A percentile compares a stretch with the other conserved stretches of the same genome.
These are phyloP conservation scores for Peromyscus polionotus DNA, from an alignment of 2,113 vertebrate species.

Conservation along the genomic window DNA sequence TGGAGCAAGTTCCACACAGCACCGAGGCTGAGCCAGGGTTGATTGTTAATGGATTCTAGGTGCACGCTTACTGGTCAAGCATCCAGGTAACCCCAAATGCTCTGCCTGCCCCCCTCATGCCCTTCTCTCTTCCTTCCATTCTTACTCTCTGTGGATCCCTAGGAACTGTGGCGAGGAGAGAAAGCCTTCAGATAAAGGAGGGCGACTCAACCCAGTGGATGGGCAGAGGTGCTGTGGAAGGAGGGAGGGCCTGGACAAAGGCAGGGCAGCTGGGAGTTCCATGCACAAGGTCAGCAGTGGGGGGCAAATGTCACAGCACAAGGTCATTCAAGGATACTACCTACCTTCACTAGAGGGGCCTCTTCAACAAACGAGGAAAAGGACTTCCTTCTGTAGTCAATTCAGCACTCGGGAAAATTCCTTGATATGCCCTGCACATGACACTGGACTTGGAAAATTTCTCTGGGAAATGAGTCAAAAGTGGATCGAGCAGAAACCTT, in stretches of 20 bases:
- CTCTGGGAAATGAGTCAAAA: background rate
- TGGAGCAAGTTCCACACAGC: background rate
- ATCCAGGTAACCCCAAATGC: no score
- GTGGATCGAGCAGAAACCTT: background rate
- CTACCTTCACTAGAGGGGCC: background rate
- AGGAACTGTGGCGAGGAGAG: background rate
- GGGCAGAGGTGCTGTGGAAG: rapidly evolving
- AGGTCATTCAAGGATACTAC: background rate
- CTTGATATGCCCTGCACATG: background rate
- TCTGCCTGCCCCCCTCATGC: background rate
- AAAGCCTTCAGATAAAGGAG: slow-evolving; percentile 4
- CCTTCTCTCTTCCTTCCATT: background rate
- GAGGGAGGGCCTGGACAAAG: background rate
- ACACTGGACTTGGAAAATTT: slow-evolving; percentile 4
- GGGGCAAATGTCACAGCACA: rapidly evolving
- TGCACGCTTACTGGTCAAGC: background rate
- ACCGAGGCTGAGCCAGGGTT: background rate
- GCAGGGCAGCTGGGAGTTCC: background rate
- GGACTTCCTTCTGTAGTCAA: background rate
- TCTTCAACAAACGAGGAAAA: background rate
- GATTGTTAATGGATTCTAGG: background rate
- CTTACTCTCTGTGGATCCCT: background rate
- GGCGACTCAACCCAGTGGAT: rapidly evolving
- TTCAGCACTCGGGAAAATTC: background rate
- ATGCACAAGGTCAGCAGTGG: rapidly evolving